These are phyloP conservation scores for Phrynosoma blainvillii DNA, from an alignment of 2,113 vertebrate species.

Conservation along the genomic window DNA sequence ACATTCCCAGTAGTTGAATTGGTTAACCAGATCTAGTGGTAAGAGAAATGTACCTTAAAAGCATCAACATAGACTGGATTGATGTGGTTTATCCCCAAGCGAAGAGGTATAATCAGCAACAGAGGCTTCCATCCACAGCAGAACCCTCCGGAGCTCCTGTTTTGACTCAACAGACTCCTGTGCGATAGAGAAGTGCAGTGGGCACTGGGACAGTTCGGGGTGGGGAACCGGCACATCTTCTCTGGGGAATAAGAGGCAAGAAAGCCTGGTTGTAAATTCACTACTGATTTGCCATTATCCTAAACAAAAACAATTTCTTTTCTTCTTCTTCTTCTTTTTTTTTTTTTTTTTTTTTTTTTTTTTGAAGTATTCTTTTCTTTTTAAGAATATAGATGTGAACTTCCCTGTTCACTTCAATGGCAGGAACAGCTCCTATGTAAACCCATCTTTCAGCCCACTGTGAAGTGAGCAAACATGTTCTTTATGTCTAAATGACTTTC, in stretches of 20 bases:
- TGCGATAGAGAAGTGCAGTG: conserved; percentile 43
- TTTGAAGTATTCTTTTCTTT: too few species aligned
- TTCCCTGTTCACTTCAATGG: background rate
- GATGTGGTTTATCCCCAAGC: conserved; percentile 88
- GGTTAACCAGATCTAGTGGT: background rate
- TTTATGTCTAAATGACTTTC: background rate
- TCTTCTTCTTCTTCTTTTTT: too few species aligned
- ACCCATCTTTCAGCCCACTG: too few species aligned
- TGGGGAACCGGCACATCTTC: conserved; percentile 81
- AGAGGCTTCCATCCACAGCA: conserved; percentile 83
- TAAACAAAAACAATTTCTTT: conserved; percentile 1
- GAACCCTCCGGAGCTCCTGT: conserved; percentile 55
- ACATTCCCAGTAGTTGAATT: background rate
- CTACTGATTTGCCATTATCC: background rate
- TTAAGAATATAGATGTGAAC: background rate
- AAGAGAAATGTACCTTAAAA: conserved; percentile 78
- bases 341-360: too few species aligned
- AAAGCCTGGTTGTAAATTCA: background rate
- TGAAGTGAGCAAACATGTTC: background rate
- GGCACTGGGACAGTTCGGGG: conserved; percentile 50
- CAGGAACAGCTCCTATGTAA: background rate
- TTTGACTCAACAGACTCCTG: conserved; percentile 59
- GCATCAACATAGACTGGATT: conserved; percentile 88
- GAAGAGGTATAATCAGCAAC: conserved; percentile 87
- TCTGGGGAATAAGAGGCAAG: conserved; percentile 69